These are phyloP conservation scores for Naja naja DNA, from an alignment of 2,113 vertebrate genomes.

Conservation along the genomic window DNA sequence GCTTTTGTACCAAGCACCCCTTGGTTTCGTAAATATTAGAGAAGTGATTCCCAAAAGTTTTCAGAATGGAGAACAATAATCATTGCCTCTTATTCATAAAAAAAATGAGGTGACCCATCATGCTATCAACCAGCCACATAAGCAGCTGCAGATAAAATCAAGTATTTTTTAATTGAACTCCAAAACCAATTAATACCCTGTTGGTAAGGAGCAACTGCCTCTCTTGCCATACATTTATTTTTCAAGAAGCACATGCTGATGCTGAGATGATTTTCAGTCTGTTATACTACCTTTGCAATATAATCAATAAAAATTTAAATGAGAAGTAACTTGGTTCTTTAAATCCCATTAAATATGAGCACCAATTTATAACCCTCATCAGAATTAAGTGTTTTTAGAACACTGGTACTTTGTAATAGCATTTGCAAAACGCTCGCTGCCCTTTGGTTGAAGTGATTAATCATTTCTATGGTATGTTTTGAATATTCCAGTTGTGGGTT, in stretches of 20 bases:
- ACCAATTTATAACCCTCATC: constrained; percentile 28
- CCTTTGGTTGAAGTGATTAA: constrained; percentile 22
- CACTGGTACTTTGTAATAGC: background rate
- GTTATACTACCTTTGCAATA: constrained; percentile 21
- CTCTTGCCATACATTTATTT: constrained; percentile 1
- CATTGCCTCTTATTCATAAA: background rate
- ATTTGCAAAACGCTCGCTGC: background rate
- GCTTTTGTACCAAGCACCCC: background rate
- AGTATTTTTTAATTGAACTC: background rate
- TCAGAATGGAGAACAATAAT: background rate
- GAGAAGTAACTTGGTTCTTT: constrained; percentile 22
- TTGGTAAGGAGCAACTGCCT: background rate
- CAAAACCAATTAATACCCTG: background rate
- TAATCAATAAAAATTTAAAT: constrained; percentile 46
- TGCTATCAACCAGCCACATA: background rate
- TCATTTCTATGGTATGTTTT: constrained; percentile 19
- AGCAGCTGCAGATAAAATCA: background rate
- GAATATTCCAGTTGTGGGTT: background rate
- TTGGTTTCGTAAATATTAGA: background rate
- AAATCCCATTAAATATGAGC: constrained; percentile 17
- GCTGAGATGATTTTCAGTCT: constrained; percentile 14
- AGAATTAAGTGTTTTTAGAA: constrained; percentile 35
- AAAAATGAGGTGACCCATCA: background rate
- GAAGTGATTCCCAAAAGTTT: background rate
- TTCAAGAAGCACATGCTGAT: background rate